Conservation (phyloP, 2,113 vertebrate species). For the Ptyas mucosa region DNA sequence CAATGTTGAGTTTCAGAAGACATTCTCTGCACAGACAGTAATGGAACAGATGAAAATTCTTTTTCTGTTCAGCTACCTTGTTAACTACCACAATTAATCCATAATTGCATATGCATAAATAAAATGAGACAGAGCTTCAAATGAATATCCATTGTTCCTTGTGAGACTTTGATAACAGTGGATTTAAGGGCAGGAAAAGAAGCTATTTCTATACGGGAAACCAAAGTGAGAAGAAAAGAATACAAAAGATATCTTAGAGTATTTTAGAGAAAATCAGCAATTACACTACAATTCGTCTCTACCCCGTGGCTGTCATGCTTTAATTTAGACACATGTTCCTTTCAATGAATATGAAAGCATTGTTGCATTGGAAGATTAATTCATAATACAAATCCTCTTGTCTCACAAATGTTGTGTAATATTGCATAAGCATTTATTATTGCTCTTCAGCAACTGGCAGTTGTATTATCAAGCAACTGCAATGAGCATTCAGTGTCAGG, state of each 20-base stretch:
- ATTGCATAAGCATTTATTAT: neutral
- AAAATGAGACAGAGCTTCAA: neutral
- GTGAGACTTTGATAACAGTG: neutral
- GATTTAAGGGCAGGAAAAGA: neutral
- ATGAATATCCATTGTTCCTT: neutral
- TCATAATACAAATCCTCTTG: neutral
- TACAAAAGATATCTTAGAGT: neutral
- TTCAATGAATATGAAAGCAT: neutral
- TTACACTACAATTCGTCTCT: neutral
- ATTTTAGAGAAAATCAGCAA: neutral
- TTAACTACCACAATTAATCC: neutral
- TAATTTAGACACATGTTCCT: neutral
- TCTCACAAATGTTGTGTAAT: neutral
- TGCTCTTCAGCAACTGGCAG: neutral
- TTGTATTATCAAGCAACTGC: neutral
- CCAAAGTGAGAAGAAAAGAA: neutral
- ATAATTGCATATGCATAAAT: neutral
- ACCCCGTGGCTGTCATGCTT: neutral
- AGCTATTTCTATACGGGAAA: neutral
- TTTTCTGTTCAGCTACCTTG: neutral
- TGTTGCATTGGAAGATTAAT: neutral
- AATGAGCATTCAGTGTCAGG: neutral
- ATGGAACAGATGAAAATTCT: neutral
- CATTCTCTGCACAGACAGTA: neutral
- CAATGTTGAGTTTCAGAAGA: neutral